phyloP scores from a whole-genome alignment of 2,888 invertebrate species.

The Rugalucina vietnamica region DNA sequence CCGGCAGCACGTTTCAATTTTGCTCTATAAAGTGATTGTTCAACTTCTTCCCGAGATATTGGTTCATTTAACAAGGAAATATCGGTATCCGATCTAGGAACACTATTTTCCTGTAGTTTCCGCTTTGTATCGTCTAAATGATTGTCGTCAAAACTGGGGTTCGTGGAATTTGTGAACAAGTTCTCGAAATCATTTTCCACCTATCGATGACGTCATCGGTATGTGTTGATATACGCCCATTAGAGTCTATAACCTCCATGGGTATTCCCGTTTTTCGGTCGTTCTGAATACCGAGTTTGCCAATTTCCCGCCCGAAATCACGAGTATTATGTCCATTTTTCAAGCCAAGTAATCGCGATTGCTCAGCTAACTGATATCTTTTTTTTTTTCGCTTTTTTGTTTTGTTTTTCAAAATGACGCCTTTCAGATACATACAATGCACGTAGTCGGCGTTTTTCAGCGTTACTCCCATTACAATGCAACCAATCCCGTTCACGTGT shows the following conservation, averaged over 20 bases:
- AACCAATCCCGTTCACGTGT: slow-evolving; percentile 22
- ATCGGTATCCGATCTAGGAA: background rate
- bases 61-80: slow-evolving; percentile 4
- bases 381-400: background rate
- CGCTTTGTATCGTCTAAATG: background rate
- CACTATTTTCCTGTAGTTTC: background rate
- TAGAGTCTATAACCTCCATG: background rate
- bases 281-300: background rate
- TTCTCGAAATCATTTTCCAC: background rate
- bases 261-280: background rate
- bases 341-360: background rate
- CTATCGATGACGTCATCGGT: background rate
- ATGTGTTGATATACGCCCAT: background rate
- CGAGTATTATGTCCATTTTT: background rate
- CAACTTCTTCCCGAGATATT: background rate
- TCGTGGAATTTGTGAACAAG: background rate
- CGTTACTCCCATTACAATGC: background rate
- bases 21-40: background rate
- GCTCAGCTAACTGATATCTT: background rate
- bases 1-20: slow-evolving; percentile 23
- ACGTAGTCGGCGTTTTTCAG: background rate
- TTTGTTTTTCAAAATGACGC: background rate
- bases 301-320: background rate
- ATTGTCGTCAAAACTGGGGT: background rate
- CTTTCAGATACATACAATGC: background rate